Base-by-base conservation (phyloP, 2,113 vertebrate species). In the Dryoscopus gambensis region DNA sequence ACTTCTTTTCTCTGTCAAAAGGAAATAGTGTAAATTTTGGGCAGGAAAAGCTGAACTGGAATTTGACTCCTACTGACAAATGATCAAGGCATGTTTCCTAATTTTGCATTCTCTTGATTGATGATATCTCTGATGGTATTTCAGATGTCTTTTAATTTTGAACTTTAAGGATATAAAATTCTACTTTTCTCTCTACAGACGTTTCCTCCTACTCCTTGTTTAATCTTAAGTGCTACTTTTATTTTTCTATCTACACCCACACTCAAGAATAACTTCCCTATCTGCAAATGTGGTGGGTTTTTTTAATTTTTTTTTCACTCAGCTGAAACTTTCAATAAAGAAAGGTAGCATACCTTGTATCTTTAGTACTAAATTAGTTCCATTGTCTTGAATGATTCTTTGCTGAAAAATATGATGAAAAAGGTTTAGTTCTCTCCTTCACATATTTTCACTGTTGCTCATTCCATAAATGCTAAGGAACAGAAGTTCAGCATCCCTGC, bases 171-270 rank as follows among this genome's bases (percentile, higher is more conserved):
- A 82, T 81, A 81, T 57, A 64, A 89, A 95, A 93, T 87, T 86
- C 86, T 85, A 28, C 86, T 91, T 95, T 96, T 59, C 44, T 47
- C 50, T 96, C 42, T 91, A 56, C 88, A 96, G 92, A 94, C 84
- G 85, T 95, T 56, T 86, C 95, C 96, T 91, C 97, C 97, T 93
- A 97, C 95, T 95, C 92, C 59, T 87, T 93, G 84, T 91, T 96
- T 95, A 90, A 95, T 95, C 93, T 94, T 91, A 89, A 93, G 74
- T 28, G 7, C 86, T 96, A 92, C 92, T 56, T 86, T 79, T 95
- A 91, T 97, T 96, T 97, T 96, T 95, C 86, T 94, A 82, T 76
- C 88, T 92, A 92, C 96, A 96, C 96, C 97, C 78, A 97, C 97
- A 81, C n/a, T 15, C 15, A 60, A 44, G 91, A 89, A 90, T 91